Conservation (phyloP, 2,888 invertebrate genomes). For the Perithous albicinctus region DNA sequence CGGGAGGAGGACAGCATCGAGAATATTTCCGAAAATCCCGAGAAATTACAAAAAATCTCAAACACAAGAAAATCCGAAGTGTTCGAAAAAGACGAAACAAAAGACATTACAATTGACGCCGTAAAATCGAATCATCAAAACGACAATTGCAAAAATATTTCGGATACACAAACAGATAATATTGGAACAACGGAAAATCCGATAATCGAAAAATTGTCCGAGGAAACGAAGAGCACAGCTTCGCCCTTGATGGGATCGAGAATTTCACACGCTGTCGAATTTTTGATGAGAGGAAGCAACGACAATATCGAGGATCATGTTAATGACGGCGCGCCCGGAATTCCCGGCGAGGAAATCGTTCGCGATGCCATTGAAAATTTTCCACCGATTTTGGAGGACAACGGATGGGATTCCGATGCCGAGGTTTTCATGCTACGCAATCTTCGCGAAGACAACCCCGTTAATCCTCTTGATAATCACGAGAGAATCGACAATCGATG, state of each 20-base stretch:
- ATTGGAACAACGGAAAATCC: background rate
- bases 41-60: background rate
- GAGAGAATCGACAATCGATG: background rate
- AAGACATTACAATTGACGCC: background rate
- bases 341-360: conserved; percentile 29
- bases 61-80: background rate
- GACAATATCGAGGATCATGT: conserved; percentile 1
- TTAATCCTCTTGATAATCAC: background rate
- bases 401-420: conserved; percentile 59
- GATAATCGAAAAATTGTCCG: background rate
- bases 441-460: conserved; percentile 11
- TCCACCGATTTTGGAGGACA: conserved; percentile 47
- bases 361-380: conserved; percentile 4
- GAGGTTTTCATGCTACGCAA: conserved; percentile 47
- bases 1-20: conserved; percentile 15
- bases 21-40: background rate
- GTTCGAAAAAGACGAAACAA: background rate
- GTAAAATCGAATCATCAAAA: background rate
- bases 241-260: background rate
- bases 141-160: background rate
- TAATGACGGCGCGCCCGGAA: conserved; percentile 40
- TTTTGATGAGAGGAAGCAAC: background rate
- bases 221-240: background rate
- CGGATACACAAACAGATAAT: background rate
- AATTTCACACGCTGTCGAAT: background rate